Percentiles rank a stretch among this genome's conserved stretches.
phyloP scores from a whole-genome alignment of 2,888 invertebrate species.

The Empis stercorea region DNA sequence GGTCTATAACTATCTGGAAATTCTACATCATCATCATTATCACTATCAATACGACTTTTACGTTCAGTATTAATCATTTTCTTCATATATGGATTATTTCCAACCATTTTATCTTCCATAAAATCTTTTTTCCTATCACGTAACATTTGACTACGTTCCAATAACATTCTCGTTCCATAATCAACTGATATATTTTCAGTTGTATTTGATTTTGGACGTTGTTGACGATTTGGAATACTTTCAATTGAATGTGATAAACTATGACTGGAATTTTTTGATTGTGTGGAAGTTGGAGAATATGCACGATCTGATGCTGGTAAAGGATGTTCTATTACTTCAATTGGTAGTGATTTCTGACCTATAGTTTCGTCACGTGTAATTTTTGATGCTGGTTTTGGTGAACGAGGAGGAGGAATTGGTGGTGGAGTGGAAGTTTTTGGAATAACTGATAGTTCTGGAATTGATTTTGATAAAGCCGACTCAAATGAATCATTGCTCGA shows the following conservation, averaged over 20 bases:
- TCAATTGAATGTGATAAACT: not conserved
- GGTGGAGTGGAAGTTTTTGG: not conserved
- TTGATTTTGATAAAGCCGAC: not conserved
- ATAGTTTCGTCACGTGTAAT: not conserved
- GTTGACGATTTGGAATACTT: not conserved
- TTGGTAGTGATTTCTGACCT: too few relatives aligned
- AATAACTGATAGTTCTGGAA: not conserved
- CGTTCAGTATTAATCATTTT: constrained; percentile 24
- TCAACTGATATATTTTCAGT: constrained; percentile 19
- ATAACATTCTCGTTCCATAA: constrained; percentile 24
- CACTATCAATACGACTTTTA: constrained; percentile 6
- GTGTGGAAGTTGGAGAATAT: constrained; percentile 3
- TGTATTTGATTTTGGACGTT: constrained; percentile 5
- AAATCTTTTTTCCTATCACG: constrained; percentile 34
- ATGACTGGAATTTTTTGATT: constrained; percentile 8
- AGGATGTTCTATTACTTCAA: constrained; percentile 1
- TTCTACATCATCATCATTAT: constrained; percentile 15
- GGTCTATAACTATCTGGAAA: constrained; percentile 25
- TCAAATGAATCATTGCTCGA: not conserved
- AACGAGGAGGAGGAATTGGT: not conserved
- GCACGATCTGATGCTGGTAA: constrained; percentile 2
- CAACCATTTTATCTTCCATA: constrained; percentile 32
- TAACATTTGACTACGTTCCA: constrained; percentile 32
- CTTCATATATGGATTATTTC: constrained; percentile 34
- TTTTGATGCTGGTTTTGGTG: not conserved